phyloP scores from a whole-genome alignment of 2,888 invertebrate species.

The Ophonus ardosiacus region DNA sequence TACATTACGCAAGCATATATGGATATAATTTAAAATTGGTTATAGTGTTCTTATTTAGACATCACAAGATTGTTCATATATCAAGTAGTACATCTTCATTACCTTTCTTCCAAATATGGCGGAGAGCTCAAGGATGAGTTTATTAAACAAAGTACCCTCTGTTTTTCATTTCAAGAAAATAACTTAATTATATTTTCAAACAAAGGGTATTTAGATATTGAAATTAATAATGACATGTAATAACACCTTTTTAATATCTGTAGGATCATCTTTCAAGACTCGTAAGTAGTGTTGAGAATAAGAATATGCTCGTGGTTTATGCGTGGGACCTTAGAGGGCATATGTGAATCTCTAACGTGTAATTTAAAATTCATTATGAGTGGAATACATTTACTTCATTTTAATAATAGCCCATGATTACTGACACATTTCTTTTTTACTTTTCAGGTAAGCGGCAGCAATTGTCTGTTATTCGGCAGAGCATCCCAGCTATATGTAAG shows the following conservation, averaged over 20 bases:
- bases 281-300: conserved; percentile 17
- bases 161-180: conserved; percentile 22
- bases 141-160: conserved; percentile 5
- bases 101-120: conserved; percentile 20
- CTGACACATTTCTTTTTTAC: conserved; percentile 60
- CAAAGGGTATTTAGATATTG: conserved; percentile 27
- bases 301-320: conserved; percentile 19
- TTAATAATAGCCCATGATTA: conserved; percentile 62
- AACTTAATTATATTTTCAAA: conserved; percentile 38
- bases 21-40: neutral
- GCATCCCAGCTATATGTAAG: conserved; percentile 51
- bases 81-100: conserved; percentile 16
- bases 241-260: conserved; percentile 3
- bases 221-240: conserved; percentile 44
- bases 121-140: neutral
- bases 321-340: conserved; percentile 15
- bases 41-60: neutral
- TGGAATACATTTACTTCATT: conserved; percentile 56
- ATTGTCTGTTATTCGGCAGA: conserved; percentile 55
- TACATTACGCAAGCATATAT: neutral
- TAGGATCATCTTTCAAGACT: neutral
- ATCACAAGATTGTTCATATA: conserved; percentile 4
- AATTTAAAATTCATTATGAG: conserved; percentile 62
- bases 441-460: conserved; percentile 55
- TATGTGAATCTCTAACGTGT: conserved; percentile 41